phyloP scores from a whole-genome alignment of 2,888 invertebrate species.

The Ligdia adustata region DNA sequence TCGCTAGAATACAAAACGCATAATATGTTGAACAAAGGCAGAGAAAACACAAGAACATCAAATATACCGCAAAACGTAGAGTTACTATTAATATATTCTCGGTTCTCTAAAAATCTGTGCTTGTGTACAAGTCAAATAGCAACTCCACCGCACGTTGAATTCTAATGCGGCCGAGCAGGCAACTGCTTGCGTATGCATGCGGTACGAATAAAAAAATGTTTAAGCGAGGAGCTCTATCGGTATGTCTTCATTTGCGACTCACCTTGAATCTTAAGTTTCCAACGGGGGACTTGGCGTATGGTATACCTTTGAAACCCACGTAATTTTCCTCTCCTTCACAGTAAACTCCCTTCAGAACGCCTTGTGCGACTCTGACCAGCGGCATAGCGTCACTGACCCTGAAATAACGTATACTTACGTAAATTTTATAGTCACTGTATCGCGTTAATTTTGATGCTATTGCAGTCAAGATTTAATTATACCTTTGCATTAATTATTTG shows the following conservation, averaged over 20 bases:
- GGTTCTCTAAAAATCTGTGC: constrained; percentile 29
- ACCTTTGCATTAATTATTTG: constrained; percentile 6
- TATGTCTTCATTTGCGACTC: constrained; percentile 51
- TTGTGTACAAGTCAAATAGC: constrained; percentile 37
- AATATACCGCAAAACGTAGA: constrained; percentile 16
- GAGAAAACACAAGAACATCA: constrained; percentile 8
- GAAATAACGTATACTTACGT: constrained; percentile 33
- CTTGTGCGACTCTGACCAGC: constrained; percentile 59
- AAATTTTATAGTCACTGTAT: background rate
- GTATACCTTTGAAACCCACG: constrained; percentile 81
- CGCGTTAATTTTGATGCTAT: constrained; percentile 5
- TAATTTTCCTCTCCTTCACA: constrained; percentile 59
- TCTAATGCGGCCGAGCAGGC: constrained; percentile 40
- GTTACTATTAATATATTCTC: constrained; percentile 19
- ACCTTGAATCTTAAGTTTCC: constrained; percentile 85
- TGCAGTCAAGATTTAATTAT: no score
- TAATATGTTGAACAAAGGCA: constrained; percentile 2
- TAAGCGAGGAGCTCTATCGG: constrained; percentile 41
- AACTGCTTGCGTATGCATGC: constrained; percentile 42
- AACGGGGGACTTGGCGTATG: constrained; percentile 84
- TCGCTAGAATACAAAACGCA: background rate
- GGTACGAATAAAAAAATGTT: constrained; percentile 46
- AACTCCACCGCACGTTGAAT: constrained; percentile 40
- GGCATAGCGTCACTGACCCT: constrained; percentile 51
- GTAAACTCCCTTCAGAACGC: constrained; percentile 60